Evolutionary conservation across 2,888 invertebrate genomes (phyloP), one percentile per base, ranked within the genome.

Genomic region (Bembecia ichneumoniformis): DNA sequence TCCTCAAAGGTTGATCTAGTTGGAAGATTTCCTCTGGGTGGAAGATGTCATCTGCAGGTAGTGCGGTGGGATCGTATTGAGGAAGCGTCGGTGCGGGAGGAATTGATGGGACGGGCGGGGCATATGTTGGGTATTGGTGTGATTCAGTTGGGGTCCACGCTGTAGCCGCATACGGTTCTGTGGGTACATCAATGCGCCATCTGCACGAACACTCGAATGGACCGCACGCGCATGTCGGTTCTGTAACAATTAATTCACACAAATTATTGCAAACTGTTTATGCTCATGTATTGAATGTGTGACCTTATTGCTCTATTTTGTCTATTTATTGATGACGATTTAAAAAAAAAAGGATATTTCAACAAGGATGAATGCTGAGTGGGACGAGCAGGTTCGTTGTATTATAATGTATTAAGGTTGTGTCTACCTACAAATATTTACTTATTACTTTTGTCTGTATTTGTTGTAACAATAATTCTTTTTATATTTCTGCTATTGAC

Each of bases 21-120:
- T 93, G 93, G 74, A 93, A 93, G 55, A 93, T 93, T 72, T 93
- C 93, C 66, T 93, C 93, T 0, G 93, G 93, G 65, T 93, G 93
- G 68, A 93, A 93, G 20, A 93, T 83, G 62, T 93, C 93, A 43
- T 90, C 89, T 0, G 90, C 84, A 46, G 91, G 89, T 17, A 91
- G 81, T 0, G 88, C 77, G 0, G 89, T 82, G 49, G 91, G 90
- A 60, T 92, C 92, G 77, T 90, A 90, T 44, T 76, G 52, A 2
- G 68, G 66, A 16, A 87, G 77, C 40, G 83, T 82, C 0, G 55
- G 57, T 9, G 68, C 50, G 53, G 76, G 52, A 62, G 80, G 50
- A 68, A 81, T 28, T 79, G 82, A 7, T 86, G 65, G 9, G 78
- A 74, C 3, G 73, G 63, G 14, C 73, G 64, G 2, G 48, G 65